Conservation (phyloP, 2,113 vertebrate genomes). For the Anoplopoma fimbria region DNA sequence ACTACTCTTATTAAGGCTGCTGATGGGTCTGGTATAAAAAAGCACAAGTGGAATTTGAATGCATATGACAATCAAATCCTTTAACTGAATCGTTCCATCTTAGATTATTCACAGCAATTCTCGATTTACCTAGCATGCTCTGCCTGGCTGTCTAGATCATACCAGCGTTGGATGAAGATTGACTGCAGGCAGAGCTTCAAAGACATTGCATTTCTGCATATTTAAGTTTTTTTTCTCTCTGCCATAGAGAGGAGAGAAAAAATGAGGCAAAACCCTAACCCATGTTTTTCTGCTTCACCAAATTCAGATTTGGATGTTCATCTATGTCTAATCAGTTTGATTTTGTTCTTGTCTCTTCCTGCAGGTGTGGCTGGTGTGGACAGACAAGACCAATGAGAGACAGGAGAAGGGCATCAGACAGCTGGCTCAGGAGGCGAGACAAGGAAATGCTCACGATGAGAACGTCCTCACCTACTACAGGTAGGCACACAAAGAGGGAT, state of each 20-base stretch:
- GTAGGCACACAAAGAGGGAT: conserved; percentile 68
- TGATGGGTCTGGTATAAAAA: background rate
- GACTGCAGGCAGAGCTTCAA: background rate
- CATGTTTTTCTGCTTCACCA: background rate
- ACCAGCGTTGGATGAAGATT: background rate
- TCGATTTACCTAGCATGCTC: background rate
- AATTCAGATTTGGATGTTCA: background rate
- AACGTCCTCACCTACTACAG: conserved; percentile 97
- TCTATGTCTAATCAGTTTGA: background rate
- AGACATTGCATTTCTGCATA: background rate
- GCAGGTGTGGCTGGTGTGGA: conserved; percentile 97
- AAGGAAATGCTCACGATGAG: conserved; percentile 94
- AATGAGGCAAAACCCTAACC: background rate
- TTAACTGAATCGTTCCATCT: background rate
- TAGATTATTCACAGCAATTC: background rate
- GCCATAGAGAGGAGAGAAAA: background rate
- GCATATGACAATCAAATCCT: background rate
- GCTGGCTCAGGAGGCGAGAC: conserved; percentile 93
- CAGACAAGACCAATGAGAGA: conserved; percentile 88
- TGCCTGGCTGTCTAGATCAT: background rate
- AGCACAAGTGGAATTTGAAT: background rate
- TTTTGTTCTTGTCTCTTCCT: conserved; percentile 1
- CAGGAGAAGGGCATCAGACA: conserved; percentile 95
- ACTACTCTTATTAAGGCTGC: background rate
- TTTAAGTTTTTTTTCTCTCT: background rate